Conservation (phyloP, 2,888 invertebrate species). For the Latrodectus hesperus region DNA sequence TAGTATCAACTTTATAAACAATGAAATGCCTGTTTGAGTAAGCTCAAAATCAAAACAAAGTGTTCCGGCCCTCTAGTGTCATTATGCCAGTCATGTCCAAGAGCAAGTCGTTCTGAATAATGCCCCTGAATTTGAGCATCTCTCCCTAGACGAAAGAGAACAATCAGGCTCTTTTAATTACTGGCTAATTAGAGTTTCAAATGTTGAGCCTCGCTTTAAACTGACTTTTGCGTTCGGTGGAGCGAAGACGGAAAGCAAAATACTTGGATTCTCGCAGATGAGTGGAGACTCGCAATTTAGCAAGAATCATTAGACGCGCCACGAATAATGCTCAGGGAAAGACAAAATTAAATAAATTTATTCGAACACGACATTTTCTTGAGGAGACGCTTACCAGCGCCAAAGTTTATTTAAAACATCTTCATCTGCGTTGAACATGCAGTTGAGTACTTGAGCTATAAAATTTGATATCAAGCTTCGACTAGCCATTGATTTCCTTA, state of each 20-base stretch:
- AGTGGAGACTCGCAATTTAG: constrained; percentile 19
- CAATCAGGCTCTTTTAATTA: constrained; percentile 61
- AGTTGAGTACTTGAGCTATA: not conserved
- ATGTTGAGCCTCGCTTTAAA: constrained; percentile 47
- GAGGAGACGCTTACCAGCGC: not conserved
- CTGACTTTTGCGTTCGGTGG: constrained; percentile 39
- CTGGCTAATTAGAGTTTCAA: constrained; percentile 62
- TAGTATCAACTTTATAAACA: too few species aligned
- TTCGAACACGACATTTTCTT: not conserved
- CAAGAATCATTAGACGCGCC: constrained; percentile 1
- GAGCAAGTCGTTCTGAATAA: constrained; percentile 8
- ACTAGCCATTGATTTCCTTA: not conserved
- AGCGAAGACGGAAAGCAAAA: constrained; percentile 30
- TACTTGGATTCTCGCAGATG: constrained; percentile 30
- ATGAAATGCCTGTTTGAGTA: too few species aligned
- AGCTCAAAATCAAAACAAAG: too few species aligned
- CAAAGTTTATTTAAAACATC: too few species aligned
- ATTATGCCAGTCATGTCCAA: constrained; percentile 54
- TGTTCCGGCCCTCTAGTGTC: constrained; percentile 2
- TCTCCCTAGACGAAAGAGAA: constrained; percentile 41
- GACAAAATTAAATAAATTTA: constrained; percentile 28
- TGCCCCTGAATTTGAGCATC: not conserved
- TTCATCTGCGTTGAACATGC: not conserved
- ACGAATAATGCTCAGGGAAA: constrained; percentile 26
- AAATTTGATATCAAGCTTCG: not conserved